Conservation (phyloP, 2,888 invertebrate genomes). For the Tetramorium bicarinatum region DNA sequence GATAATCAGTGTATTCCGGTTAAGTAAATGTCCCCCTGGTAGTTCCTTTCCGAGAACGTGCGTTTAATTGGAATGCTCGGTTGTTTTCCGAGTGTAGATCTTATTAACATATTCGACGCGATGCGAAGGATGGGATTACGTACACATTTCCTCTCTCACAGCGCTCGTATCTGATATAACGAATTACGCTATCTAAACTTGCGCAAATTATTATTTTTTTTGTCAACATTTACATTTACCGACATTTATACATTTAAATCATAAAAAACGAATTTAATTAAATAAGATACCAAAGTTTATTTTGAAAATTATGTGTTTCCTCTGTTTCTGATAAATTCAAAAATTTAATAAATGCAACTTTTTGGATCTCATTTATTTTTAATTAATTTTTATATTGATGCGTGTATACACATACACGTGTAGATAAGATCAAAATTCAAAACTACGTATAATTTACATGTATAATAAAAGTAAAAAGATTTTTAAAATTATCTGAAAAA, state of each 20-base stretch:
- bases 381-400: not conserved
- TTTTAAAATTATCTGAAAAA: not conserved
- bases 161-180: not conserved
- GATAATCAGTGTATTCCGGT: conserved; percentile 51
- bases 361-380: not conserved
- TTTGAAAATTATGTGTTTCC: not conserved
- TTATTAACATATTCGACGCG: conserved; percentile 47
- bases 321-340: not conserved
- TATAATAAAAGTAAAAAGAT: not conserved
- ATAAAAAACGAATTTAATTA: not conserved
- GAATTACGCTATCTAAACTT: conserved; percentile 16
- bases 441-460: not conserved
- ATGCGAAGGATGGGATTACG: conserved; percentile 28
- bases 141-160: conserved; percentile 28
- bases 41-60: conserved; percentile 39
- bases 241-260: not conserved
- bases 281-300: conserved; percentile 9
- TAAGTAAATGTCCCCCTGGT: conserved; percentile 46
- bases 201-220: conserved; percentile 23
- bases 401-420: no score
- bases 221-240: not conserved
- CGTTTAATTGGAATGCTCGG: conserved; percentile 46
- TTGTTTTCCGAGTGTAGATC: conserved; percentile 36
- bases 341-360: conserved; percentile 25
- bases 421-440: not conserved